Conservation (phyloP, 2,888 invertebrate species). For the Encarsia formosa region DNA sequence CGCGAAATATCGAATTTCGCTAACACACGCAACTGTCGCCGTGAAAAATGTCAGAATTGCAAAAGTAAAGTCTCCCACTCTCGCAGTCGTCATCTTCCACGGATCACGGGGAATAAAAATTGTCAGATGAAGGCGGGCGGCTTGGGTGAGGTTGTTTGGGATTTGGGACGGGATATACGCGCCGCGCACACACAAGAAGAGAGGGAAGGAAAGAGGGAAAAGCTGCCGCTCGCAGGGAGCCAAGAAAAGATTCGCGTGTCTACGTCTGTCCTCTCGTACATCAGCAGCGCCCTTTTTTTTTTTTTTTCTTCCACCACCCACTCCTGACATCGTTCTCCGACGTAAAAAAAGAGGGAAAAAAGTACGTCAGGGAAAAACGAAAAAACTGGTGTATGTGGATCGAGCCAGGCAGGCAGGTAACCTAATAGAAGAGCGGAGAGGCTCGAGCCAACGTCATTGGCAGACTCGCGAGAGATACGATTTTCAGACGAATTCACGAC, state of each 20-base stretch:
- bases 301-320: too few species aligned
- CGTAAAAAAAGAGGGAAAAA: too few species aligned
- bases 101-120: conserved; percentile 25
- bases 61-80: conserved; percentile 22
- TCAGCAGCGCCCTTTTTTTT: too few species aligned
- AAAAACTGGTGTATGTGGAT: too few species aligned
- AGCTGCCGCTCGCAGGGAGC: conserved; percentile 12
- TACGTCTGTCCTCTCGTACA: conserved; percentile 39
- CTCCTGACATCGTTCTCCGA: too few species aligned
- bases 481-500: conserved; percentile 46
- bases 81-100: conserved; percentile 8
- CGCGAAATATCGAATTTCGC: conserved; percentile 29
- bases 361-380: too few species aligned
- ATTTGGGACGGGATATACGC: conserved; percentile 24
- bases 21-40: conserved; percentile 7
- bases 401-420: conserved; percentile 48
- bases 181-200: conserved; percentile 26
- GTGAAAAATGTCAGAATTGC: conserved; percentile 28
- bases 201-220: conserved; percentile 21
- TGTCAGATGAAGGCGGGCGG: conserved; percentile 23
- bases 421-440: conserved; percentile 49
- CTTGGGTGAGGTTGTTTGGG: conserved; percentile 18
- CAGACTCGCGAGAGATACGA: conserved; percentile 42
- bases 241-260: conserved; percentile 31
- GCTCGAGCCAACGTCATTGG: conserved; percentile 49